Conservation (phyloP, 2,113 vertebrate genomes). For the Romanogobio albipinnatus region DNA sequence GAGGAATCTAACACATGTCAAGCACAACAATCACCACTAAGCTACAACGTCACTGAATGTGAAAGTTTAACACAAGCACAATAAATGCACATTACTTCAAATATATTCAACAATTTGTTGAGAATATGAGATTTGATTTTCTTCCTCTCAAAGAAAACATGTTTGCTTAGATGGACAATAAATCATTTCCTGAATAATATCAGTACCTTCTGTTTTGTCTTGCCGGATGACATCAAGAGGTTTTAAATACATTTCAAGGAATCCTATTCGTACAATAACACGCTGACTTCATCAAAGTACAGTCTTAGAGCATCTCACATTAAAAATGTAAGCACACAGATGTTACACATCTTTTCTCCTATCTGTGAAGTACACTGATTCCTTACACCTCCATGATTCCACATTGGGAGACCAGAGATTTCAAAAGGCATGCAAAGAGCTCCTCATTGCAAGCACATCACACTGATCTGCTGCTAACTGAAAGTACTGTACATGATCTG, state of each 20-base stretch:
- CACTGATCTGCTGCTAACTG: background rate
- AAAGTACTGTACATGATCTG: constrained; percentile 20
- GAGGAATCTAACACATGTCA: constrained; percentile 64
- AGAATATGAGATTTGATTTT: constrained; percentile 54
- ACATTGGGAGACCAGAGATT: background rate
- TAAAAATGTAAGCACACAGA: background rate
- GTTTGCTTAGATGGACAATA: constrained; percentile 32
- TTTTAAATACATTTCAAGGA: constrained; percentile 25
- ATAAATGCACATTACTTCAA: constrained; percentile 64
- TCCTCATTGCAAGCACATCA: constrained; percentile 3
- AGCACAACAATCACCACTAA: constrained; percentile 65
- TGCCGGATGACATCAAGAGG: constrained; percentile 1
- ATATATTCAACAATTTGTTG: constrained; percentile 64
- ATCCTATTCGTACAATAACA: background rate
- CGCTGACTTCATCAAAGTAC: constrained; percentile 1
- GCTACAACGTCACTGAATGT: constrained; percentile 47
- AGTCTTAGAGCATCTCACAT: background rate
- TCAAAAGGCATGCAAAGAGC: constrained; percentile 17
- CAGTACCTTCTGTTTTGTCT: constrained; percentile 31
- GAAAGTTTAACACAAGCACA: constrained; percentile 59
- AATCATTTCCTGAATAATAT: constrained; percentile 55
- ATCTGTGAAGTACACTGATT: background rate
- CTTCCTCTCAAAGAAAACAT: constrained; percentile 44
- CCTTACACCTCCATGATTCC: background rate
- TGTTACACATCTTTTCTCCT: constrained; percentile 11